Base-by-base conservation (phyloP, 2,797 vertebrate species). In the Xyrichtys novacula region DNA sequence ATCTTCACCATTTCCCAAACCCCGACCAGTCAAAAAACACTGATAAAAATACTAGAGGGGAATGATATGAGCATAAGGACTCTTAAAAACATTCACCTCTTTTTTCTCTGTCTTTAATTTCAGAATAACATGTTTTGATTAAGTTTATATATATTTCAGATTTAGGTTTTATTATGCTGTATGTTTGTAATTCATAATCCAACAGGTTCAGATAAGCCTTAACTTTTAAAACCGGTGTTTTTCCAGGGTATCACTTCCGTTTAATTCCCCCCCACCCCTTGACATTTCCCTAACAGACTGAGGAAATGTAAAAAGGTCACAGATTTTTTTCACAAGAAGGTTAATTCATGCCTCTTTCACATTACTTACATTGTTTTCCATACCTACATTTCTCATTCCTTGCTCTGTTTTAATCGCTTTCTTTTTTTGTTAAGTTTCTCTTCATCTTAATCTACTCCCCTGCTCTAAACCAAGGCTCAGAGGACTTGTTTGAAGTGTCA, bases 241-340 rank as follows among this genome's bases (percentile, higher is more conserved):
- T 8, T 29, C 29, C 32, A 49, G 15, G 55, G 48, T 46, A n/a
- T 47, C 46, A 29, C 39, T 61, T 42, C 39, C 60, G 28, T 59
- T 17, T 44, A 57, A 19, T 52, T 55, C 56, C 38, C 36, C 36
- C 68, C 31, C 36, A n/a, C n/a, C n/a, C 28, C 2, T 14, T 76
- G 50, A 60, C 65, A 71, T 74, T 60, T 60, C 57, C 49, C 58
- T 43, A 69, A 71, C 42, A 58, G 19, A 61, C n/a, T 23, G 61
- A 38, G n/a, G 11, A 29, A 46, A 59, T n/a, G 36, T 43, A 23
- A 76, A 65, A 82, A 86, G 65, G 76, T 71, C 56, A 59, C 38
- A 28, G 19, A 23, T 62, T 11, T 14, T 34, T 34, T 34, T 12
- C 2, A 34, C 3, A 9, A 34, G 3, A 2, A 12, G 31, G 3